Base-by-base conservation (phyloP, 2,797 vertebrate genomes). In the Tangara arthus region DNA sequence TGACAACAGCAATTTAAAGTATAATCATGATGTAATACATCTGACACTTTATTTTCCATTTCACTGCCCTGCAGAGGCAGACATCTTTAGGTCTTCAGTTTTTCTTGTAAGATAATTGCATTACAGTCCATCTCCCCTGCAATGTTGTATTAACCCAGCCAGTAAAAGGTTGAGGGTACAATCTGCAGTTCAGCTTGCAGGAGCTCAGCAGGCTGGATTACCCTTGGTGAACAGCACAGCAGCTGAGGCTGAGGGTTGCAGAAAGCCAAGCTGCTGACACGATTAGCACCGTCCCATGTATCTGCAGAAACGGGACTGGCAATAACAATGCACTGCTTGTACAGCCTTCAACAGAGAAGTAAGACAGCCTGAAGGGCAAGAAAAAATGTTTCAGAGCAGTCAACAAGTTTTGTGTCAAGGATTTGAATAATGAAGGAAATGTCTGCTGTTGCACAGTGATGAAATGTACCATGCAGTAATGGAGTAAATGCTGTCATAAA, bases 191-290 rank as follows among this genome's bases (percentile, higher is more conserved):
- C 32, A 79, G 66, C 47, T 80, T 57, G 28, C 47, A 59, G 78
- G 75, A 87, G 78, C 70, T n/a, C 8, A 4, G 71, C 3, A 28
- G 75, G 65, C 57, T 95, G 89, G 59, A 60, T 85, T 39, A 39
- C 72, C 37, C 64, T 57, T 42, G 0, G 21, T 49, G 73, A 88
- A 44, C 84, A 64, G 65, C 84, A 42, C 9, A 1, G 90, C 86
- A 95, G 87, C 89, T 91, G 75, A 82, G 83, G 72, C 69, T 71
- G 69, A 82, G 78, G 78, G 78, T 44, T 87, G 42, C 72, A 92
- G 79, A 89, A 76, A 89, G 75, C 75, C 35, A 32, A 60, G 53
- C 75, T 86, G 61, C 82, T 76, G 72, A 55, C 59, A 47, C 0
- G 0, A 63, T 87, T 52, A 75, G 61, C 0, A 0, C 35, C 65